Evolutionary conservation across 2,888 invertebrate species (phyloP).

Genomic region (Eledone cirrhosa): DNA sequence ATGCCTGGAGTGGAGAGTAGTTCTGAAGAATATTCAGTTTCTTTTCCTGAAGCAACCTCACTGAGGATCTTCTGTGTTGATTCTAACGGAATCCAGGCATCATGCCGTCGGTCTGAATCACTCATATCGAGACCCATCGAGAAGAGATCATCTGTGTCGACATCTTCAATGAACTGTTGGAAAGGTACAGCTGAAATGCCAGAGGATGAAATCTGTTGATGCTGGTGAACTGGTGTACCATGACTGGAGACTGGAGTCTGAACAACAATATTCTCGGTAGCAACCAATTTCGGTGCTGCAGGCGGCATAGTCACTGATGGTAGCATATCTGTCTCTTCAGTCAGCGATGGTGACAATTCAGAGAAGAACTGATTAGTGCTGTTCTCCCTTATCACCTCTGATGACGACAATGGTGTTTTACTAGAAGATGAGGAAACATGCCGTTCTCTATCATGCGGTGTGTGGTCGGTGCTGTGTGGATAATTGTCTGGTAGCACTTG

Average conservation of each 20-base stretch:
- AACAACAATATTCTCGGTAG: not conserved
- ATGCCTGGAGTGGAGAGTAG: constrained; percentile 87
- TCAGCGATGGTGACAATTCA: not conserved
- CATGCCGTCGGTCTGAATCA: constrained; percentile 59
- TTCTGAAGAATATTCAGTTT: constrained; percentile 78
- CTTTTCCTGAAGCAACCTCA: constrained; percentile 74
- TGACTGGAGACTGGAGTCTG: constrained; percentile 31
- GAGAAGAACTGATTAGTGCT: not conserved
- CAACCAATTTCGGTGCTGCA: not conserved
- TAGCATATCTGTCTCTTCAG: not conserved
- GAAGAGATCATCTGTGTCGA: constrained; percentile 52
- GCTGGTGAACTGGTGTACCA: constrained; percentile 42
- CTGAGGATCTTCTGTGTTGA: constrained; percentile 74
- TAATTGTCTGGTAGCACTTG: constrained; percentile 3
- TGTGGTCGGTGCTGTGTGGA: not conserved
- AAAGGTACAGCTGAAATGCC: constrained; percentile 34
- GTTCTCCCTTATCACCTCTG: not conserved
- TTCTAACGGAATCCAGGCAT: constrained; percentile 82
- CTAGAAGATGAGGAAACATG: constrained; percentile 20
- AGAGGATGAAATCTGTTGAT: constrained; percentile 30
- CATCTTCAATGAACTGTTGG: constrained; percentile 34
- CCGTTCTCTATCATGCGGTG: constrained; percentile 10
- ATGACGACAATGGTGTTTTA: not conserved
- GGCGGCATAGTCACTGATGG: not conserved
- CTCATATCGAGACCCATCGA: constrained; percentile 59